Base-by-base conservation (phyloP, 2,797 vertebrate genomes). In the Melanotaenia nigrans region DNA sequence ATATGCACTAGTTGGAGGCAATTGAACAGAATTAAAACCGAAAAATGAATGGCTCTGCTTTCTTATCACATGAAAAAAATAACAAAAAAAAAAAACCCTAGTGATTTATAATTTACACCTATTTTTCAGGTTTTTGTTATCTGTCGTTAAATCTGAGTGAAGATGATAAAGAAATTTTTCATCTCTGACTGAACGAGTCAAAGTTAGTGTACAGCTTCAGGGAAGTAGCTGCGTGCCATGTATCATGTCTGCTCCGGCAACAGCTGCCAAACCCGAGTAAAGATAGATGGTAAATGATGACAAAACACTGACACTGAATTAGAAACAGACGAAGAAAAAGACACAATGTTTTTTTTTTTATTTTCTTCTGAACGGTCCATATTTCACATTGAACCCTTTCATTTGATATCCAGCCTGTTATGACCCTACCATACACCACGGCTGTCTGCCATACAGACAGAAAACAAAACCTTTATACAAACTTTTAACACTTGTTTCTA, bases 141-240 rank as follows among this genome's bases (percentile, higher is more conserved):
- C 25, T 1, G 9, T 32, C 32, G 69, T 65, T 60, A 54, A 25
- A 76, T 61, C 22, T 62, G 16, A 25, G 12, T 24, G 61, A 61
- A 73, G 69, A 61, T 63, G 59, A 75, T 72, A 61, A 71, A 68
- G 51, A 61, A 61, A 66, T 16, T n/a, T 66, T 65, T 77, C 54
- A 70, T 47, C 55, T 78, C 57, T 54, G 49, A 76, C 35, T 8
- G 3, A 11, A 65, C 33, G 49, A 16, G 13, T 36, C 51, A 33
- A 68, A 68, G 68, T 79, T 75, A 45, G 60, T 72, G 79, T 68
- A 71, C 38, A 59, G 73, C 47, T 85, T 80, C 68, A 70, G 20
- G 12, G 38, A 42, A 70, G 35, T 25, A 24, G 71, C 25, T 40
- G 16, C 38, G n/a, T 56, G 35, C 24, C 32, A 28, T 13, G n/a